phyloP scores from a whole-genome alignment of 1,140 invertebrate species.

The Pteromalus puparum region DNA sequence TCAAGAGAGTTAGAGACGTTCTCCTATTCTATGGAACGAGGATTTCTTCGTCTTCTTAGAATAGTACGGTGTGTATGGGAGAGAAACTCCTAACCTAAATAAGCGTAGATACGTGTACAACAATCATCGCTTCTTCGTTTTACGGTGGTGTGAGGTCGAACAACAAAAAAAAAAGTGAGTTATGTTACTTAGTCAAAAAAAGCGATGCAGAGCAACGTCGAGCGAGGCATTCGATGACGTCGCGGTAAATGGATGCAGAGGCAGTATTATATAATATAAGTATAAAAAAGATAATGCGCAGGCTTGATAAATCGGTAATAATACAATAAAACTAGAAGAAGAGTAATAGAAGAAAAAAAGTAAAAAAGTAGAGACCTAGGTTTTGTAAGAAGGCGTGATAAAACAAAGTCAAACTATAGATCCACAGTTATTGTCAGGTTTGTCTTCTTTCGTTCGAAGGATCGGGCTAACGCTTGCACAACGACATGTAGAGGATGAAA shows the following conservation, averaged over 20 bases:
- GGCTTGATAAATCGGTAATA: neutral
- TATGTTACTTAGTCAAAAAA: neutral
- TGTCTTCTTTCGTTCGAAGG: slow-evolving; percentile 33
- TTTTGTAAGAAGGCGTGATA: slow-evolving; percentile 9
- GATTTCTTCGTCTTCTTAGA: slow-evolving; percentile 1
- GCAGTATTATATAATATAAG: neutral
- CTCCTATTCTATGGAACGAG: neutral
- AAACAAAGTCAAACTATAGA: slow-evolving; percentile 29
- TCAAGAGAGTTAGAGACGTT: slow-evolving; percentile 4
- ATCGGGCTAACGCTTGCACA: slow-evolving; percentile 41
- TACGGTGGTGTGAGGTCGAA: neutral
- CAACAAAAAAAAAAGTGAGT: neutral
- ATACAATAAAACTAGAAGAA: neutral
- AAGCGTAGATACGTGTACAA: slow-evolving; percentile 8
- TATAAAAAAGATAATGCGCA: slow-evolving; percentile 1
- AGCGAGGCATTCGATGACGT: slow-evolving; percentile 18
- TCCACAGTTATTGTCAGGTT: slow-evolving; percentile 36
- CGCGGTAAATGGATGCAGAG: neutral
- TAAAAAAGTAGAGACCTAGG: slow-evolving; percentile 18
- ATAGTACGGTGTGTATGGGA: neutral
- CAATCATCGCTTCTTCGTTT: neutral
- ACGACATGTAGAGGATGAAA: slow-evolving; percentile 60
- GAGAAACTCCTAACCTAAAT: slow-evolving; percentile 24
- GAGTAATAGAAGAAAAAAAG: neutral
- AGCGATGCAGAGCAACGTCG: slow-evolving; percentile 21